A percentile compares a stretch with the other conserved stretches of the same genome.
These are phyloP conservation scores for Myotis planiceps DNA, from an alignment of 2,797 vertebrate species.

Conservation along the genomic window DNA sequence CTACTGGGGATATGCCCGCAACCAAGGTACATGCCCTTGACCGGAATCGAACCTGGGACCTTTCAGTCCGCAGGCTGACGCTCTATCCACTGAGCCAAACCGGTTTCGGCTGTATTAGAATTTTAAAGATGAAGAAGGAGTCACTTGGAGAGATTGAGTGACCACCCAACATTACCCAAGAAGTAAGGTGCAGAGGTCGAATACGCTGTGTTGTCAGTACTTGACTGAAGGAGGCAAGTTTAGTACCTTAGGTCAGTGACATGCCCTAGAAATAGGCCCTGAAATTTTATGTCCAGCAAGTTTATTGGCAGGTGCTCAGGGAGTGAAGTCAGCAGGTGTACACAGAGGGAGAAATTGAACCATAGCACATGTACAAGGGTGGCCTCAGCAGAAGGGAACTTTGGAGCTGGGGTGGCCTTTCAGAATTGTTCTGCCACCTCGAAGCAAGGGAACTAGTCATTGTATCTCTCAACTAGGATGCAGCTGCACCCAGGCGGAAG, in stretches of 20 bases:
- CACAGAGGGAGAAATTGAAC: not conserved
- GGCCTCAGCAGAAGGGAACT: not conserved
- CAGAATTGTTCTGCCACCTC: not conserved
- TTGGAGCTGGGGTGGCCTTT: not conserved
- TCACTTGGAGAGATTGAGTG: not conserved
- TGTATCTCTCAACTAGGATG: too few relatives aligned
- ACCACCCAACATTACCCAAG: not conserved
- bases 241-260: not conserved
- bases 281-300: not conserved
- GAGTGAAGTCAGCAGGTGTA: not conserved
- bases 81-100: too few relatives aligned
- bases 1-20: too few relatives aligned
- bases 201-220: not conserved
- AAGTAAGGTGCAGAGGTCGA: not conserved
- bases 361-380: not conserved
- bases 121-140: not conserved
- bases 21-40: too few relatives aligned
- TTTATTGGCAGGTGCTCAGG: not conserved
- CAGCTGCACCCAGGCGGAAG: not conserved
- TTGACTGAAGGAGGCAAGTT: not conserved
- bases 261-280: not conserved
- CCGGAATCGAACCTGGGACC: too few relatives aligned
- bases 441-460: not conserved
- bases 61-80: too few relatives aligned
- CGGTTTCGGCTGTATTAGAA: not conserved